Conservation (phyloP, 2,113 vertebrate genomes). For the Gobio gobio region DNA sequence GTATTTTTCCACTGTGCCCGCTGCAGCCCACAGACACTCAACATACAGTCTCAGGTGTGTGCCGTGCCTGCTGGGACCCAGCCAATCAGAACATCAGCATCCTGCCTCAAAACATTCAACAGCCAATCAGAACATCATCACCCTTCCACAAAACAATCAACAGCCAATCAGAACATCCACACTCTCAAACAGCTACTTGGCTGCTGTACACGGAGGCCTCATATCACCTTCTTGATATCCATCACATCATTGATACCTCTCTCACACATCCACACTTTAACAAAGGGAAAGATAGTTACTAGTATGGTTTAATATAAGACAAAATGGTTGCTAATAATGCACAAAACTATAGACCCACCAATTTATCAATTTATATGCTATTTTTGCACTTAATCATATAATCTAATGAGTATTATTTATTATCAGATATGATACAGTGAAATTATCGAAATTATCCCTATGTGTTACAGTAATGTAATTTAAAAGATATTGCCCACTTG, state of each 20-base stretch:
- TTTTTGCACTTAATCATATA: neutral
- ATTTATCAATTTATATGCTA: neutral
- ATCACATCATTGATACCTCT: conserved; percentile 6
- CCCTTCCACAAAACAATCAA: neutral
- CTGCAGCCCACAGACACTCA: conserved; percentile 43
- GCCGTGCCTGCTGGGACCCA: conserved; percentile 11
- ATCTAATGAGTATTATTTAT: neutral
- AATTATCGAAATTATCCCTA: neutral
- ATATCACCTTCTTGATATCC: conserved; percentile 18
- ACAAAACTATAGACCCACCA: too few relatives aligned
- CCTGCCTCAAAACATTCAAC: neutral
- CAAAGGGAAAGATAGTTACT: neutral
- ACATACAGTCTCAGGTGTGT: conserved; percentile 48
- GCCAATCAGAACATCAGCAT: conserved; percentile 36
- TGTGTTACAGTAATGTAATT: neutral
- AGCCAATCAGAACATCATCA: conserved; percentile 35
- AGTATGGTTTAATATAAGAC: neutral
- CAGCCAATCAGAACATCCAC: conserved; percentile 25
- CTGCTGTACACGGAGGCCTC: neutral
- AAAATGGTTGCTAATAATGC: too few relatives aligned
- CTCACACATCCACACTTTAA: neutral
- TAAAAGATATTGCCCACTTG: neutral
- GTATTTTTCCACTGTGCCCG: conserved; percentile 50
- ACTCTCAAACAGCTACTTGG: conserved; percentile 15
- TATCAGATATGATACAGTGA: neutral